Evolutionary conservation across 1,140 invertebrate genomes (phyloP).

Genomic region (Stenopsyche tienmushanensis): DNA sequence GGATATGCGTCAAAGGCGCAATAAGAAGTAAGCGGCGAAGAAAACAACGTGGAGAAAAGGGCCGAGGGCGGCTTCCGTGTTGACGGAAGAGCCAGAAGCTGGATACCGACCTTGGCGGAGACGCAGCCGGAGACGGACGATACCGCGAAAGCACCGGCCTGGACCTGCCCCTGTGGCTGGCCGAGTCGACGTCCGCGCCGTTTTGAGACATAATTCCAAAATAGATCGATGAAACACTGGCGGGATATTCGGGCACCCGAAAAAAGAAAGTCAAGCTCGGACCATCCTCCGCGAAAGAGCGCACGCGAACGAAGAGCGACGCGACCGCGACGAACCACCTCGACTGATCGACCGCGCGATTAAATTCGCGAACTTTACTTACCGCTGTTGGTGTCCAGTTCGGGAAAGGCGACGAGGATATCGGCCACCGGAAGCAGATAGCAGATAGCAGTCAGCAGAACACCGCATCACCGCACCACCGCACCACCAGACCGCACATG

Average conservation of each 20-base stretch:
- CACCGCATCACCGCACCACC: background rate
- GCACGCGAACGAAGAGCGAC: conserved; percentile 5
- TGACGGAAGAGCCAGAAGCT: background rate
- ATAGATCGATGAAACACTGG: too few species aligned
- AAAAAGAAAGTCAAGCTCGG: background rate
- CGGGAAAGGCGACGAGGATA: conserved; percentile 26
- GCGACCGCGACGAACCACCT: conserved; percentile 7
- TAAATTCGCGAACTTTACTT: conserved; percentile 28
- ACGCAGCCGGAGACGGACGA: conserved; percentile 2
- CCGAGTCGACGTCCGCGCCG: conserved; percentile 20
- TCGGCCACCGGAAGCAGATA: conserved; percentile 35
- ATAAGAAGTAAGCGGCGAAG: background rate
- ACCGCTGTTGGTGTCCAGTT: conserved; percentile 35
- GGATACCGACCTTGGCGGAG: conserved; percentile 35
- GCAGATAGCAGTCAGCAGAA: conserved; percentile 16
- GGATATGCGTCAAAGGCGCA: background rate
- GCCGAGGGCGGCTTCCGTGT: too few species aligned
- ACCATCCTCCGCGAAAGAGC: background rate
- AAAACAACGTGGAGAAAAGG: conserved; percentile 1
- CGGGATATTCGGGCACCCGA: background rate
- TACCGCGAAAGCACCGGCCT: conserved; percentile 38
- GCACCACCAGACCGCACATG: conserved; percentile 8
- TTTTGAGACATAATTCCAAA: conserved; percentile 32
- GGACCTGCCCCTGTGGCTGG: conserved; percentile 21
- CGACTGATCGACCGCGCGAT: conserved; percentile 6